Conservation (phyloP, 2,888 invertebrate species). For the Catocala sponsa region DNA sequence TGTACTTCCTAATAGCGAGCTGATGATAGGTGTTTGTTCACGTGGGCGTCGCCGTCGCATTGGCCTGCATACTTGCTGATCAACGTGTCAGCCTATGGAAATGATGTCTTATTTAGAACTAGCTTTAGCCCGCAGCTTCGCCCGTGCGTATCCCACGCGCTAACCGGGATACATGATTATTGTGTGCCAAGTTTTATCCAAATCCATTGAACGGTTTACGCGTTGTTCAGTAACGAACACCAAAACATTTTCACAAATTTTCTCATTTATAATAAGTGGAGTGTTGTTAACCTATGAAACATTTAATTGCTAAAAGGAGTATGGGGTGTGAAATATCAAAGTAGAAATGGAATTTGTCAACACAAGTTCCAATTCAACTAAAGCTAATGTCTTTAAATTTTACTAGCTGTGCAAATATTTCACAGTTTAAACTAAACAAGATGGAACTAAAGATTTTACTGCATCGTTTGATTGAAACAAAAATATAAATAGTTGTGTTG, state of each 20-base stretch:
- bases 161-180: too few species aligned
- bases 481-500: constrained; percentile 9
- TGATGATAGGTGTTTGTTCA: constrained; percentile 60
- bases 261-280: too few species aligned
- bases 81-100: constrained; percentile 40
- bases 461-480: constrained; percentile 1
- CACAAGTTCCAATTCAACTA: too few species aligned
- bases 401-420: background rate
- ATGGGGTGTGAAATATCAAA: background rate
- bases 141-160: too few species aligned
- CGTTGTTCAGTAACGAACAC: too few species aligned
- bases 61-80: constrained; percentile 68
- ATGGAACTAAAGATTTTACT: constrained; percentile 6
- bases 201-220: too few species aligned
- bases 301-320: too few species aligned
- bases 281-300: too few species aligned
- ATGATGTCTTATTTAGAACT: constrained; percentile 2
- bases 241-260: too few species aligned
- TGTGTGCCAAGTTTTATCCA: too few species aligned
- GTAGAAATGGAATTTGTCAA: too few species aligned
- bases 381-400: background rate
- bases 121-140: background rate
- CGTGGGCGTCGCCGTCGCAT: constrained; percentile 79
- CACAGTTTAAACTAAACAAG: background rate
- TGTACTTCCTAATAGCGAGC: constrained; percentile 78